Evolutionary conservation across 2,113 vertebrate genomes (phyloP), one percentile per base, ranked within the genome.

Genomic region (Etheostoma cragini): DNA sequence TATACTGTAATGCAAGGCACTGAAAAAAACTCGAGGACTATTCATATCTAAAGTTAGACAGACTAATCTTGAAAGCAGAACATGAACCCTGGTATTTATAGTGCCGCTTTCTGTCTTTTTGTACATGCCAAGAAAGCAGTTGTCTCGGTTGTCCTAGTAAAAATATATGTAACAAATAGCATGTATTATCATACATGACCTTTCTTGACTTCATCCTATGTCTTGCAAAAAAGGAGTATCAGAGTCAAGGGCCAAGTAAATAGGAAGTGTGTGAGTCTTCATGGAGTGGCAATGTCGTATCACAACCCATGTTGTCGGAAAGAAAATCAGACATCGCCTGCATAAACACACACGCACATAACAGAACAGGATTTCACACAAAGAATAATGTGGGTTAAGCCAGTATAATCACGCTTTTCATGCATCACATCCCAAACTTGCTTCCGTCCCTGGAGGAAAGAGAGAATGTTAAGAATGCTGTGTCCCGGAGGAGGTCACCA

Each of bases 41-140:
- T 73, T 52, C 15, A 72, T 60, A 82, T 80, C 72, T 38, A 46
- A 45, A 30, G 47, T 75, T 30, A 35, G 60, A 70, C 4, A 33
- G 8, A 75, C 45, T 66, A 35, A 74, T 66, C 12, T 13, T 72
- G 78, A 87, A 81, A 84, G 64, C 19, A 67, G 78, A 78, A 84
- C 70, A 15, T n/a, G 21, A 54, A 30, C n/a, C 3, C 1, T 35
- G 8, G 8, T 74, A 71, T 66, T 66, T 65, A 70, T 21, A 61
- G 52, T 52, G 14, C 8, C 42, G 42, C 63, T 62, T 54, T 53
- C 38, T 52, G 8, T 35, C 26, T 33, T 35, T 67, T 54, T 45
- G 21, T 69, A 16, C 21, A 42, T 24, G 57, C 16, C 2, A 10
- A 49, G 5, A 46, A 62, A 64, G 54, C 17, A 11, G 6, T 46